A percentile compares a stretch with the other conserved stretches of the same genome.
phyloP scores from a whole-genome alignment of 2,797 vertebrate species.

The Manis pentadactyla region DNA sequence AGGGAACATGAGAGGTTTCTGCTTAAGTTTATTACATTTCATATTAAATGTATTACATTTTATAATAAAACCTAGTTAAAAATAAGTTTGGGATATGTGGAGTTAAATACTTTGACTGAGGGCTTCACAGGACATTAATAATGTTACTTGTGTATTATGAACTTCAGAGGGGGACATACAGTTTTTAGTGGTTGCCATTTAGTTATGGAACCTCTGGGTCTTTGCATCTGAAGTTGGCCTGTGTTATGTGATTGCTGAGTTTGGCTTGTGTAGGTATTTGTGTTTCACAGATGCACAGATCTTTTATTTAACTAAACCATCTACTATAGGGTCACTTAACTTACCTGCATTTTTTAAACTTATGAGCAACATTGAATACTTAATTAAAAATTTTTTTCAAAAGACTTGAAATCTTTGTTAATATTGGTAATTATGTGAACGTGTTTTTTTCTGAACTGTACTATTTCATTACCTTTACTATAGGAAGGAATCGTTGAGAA shows the following conservation, averaged over 20 bases:
- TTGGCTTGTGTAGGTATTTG: background rate
- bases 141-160: background rate
- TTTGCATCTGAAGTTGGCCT: background rate
- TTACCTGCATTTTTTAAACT: constrained; percentile 49
- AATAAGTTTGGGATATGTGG: background rate
- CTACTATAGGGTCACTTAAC: background rate
- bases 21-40: background rate
- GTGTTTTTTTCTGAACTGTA: constrained; percentile 14
- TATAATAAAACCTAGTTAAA: background rate
- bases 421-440: constrained; percentile 55
- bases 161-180: background rate
- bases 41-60: background rate
- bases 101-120: background rate
- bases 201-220: background rate
- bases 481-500: constrained; percentile 99
- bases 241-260: background rate
- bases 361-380: background rate
- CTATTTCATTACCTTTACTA: constrained; percentile 65
- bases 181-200: background rate
- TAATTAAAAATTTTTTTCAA: background rate
- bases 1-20: background rate
- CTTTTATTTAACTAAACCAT: constrained; percentile 16
- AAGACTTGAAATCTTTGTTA: constrained; percentile 36
- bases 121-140: background rate
- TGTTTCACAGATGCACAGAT: background rate